Evolutionary conservation across 2,113 vertebrate species (phyloP).

Genomic region (Zingel zingel): DNA sequence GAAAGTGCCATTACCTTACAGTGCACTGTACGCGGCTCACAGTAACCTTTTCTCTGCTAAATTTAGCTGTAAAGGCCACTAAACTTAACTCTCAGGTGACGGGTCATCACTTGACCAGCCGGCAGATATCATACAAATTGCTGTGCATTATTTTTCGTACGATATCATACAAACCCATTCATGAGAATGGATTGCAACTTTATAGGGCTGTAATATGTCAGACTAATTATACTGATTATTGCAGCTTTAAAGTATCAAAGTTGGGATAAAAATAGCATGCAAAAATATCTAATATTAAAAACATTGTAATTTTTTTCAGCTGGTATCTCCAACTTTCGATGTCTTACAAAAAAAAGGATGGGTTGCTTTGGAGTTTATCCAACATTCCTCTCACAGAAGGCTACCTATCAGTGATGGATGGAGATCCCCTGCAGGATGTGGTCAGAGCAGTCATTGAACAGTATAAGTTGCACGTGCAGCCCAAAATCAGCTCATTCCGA

Average conservation of each 20-base stretch:
- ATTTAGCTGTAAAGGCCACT: too few relatives aligned
- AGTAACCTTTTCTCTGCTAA: too few relatives aligned
- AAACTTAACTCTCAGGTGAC: too few relatives aligned
- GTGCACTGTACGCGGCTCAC: too few relatives aligned
- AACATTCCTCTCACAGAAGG: conserved; percentile 84
- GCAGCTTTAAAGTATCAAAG: not conserved
- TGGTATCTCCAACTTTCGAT: conserved; percentile 81
- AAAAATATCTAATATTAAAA: not conserved
- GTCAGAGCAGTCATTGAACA: conserved; percentile 84
- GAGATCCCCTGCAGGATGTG: conserved; percentile 70
- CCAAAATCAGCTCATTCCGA: conserved; percentile 84
- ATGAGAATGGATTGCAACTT: too few relatives aligned
- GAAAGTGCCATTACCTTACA: too few relatives aligned
- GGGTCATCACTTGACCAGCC: too few relatives aligned
- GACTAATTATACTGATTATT: not conserved
- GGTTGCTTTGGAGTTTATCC: conserved; percentile 85
- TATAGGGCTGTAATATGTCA: not conserved
- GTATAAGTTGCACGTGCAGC: conserved; percentile 80
- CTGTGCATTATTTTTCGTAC: too few relatives aligned
- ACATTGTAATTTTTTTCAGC: conserved; percentile 53
- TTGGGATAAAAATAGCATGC: not conserved
- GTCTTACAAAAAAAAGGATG: conserved; percentile 79
- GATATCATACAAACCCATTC: too few relatives aligned
- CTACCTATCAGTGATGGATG: conserved; percentile 82
- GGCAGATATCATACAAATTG: too few relatives aligned